Evolutionary conservation across 2,113 vertebrate genomes (phyloP), one percentile per base, ranked within the genome.

Genomic region (Indicator indicator): DNA sequence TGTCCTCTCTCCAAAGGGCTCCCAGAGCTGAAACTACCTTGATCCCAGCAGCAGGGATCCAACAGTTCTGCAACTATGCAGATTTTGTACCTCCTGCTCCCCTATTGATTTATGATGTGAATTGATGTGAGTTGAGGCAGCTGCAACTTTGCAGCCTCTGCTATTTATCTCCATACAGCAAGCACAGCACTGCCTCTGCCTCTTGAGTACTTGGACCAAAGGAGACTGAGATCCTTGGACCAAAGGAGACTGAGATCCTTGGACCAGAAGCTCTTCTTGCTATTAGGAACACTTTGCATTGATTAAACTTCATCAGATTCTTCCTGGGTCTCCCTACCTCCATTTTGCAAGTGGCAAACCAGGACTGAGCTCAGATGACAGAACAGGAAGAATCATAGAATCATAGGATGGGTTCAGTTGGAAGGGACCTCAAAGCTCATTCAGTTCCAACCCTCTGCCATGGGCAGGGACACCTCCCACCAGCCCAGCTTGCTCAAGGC

Each of bases 151-250:
- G 71, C 83, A 83, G 21, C 9, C 54, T 23, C 54, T 85, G 89
- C 82, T 23, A 33, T 30, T 76, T 63, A 30, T 91, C 55, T 59
- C 28, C 6, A 3, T 59, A 46, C 0, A 40, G 36, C 75, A 50
- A 59, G 75, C 68, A 4, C 86, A 52, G 90, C 96, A 62, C 84
- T 59, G 40, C 69, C 36, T 75, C 90, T 55, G 65, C 70, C 44
- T 50, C 70, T 7, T 24, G 82, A 95, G 94, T 9, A n/a, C 82
- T 91, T 73, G 84, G 87, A 73, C 33, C 70, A 67, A 83, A 83
- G 63, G 3, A 69, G 64, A 16, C 48, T 2, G 23, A 84, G 62
- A 69, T 83, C 44, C 92, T 82, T 60, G 44, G 40, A 75, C 63
- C 80, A 14, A 68, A 60, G 63, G 3, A 69, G 64, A 16, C 48